Conservation (phyloP, 2,888 invertebrate genomes). For the Epinotia demarniana region DNA sequence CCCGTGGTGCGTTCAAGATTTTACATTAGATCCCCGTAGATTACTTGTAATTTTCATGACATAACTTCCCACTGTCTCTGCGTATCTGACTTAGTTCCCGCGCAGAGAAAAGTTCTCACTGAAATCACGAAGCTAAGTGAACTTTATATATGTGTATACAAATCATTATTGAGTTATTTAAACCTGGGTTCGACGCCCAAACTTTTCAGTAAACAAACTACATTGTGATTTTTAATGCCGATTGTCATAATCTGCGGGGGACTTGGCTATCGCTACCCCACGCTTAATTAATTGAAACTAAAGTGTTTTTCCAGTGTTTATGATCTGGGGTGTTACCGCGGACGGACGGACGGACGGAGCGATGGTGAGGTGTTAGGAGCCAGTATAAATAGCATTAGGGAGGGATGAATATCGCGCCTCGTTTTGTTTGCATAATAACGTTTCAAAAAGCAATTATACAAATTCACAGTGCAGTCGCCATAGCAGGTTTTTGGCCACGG, state of each 20-base stretch:
- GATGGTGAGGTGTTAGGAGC: conserved; percentile 51
- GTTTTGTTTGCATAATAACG: not conserved
- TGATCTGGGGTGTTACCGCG: conserved; percentile 33
- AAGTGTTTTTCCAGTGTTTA: conserved; percentile 55
- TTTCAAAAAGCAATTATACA: no score
- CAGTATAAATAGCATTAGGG: conserved; percentile 20
- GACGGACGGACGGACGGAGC: conserved; percentile 50
- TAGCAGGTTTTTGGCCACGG: no score
- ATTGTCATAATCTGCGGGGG: conserved; percentile 77
- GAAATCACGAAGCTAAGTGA: not conserved
- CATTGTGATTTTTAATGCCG: conserved; percentile 53
- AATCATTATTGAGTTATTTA: not conserved
- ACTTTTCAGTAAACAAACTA: not conserved
- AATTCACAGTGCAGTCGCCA: no score
- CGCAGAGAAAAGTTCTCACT: not conserved
- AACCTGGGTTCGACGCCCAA: conserved; percentile 13
- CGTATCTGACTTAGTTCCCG: not conserved
- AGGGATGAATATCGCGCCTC: not conserved
- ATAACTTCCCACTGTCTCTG: not conserved
- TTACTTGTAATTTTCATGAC: not conserved
- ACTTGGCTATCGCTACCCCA: conserved; percentile 49
- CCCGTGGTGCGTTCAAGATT: no score
- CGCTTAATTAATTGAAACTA: conserved; percentile 42
- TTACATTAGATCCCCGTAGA: no score
- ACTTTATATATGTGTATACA: not conserved